A percentile compares a stretch with the other conserved stretches of the same genome.
Evolutionary conservation across 2,888 invertebrate species (phyloP).

Genomic region (Oconnorella tubifera): DNA sequence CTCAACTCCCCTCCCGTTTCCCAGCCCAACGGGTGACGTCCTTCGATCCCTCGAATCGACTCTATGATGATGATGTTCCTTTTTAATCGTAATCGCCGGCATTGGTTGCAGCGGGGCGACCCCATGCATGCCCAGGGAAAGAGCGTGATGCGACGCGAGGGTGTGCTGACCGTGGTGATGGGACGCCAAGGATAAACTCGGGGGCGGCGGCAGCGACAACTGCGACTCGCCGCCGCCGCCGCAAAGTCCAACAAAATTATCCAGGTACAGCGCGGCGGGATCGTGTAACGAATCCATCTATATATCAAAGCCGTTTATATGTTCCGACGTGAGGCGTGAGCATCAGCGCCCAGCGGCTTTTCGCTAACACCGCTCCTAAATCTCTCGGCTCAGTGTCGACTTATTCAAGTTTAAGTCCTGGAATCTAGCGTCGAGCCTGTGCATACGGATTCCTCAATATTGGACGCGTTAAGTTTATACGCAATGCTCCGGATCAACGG

Average conservation of each 20-base stretch:
- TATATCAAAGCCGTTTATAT: conserved; percentile 19
- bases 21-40: too few relatives aligned
- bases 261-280: conserved; percentile 21
- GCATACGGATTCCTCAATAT: neutral
- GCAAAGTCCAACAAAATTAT: conserved; percentile 18
- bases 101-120: neutral
- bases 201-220: neutral
- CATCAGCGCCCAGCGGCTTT: neutral
- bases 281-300: conserved; percentile 27
- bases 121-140: neutral
- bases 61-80: neutral
- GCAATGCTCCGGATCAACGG: neutral
- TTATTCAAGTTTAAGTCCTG: conserved; percentile 18
- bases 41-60: neutral
- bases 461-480: neutral
- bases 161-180: neutral
- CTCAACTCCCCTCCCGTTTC: too few relatives aligned
- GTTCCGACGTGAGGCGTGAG: neutral
- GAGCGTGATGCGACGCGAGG: neutral
- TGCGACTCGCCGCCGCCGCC: neutral
- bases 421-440: conserved; percentile 1
- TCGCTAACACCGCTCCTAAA: conserved; percentile 7
- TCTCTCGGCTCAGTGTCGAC: conserved; percentile 13
- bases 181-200: neutral
- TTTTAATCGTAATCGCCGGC: neutral